These are phyloP conservation scores for Leptoteleia sp. DNA, from an alignment of 1,140 invertebrate species.

Conservation along the genomic window DNA sequence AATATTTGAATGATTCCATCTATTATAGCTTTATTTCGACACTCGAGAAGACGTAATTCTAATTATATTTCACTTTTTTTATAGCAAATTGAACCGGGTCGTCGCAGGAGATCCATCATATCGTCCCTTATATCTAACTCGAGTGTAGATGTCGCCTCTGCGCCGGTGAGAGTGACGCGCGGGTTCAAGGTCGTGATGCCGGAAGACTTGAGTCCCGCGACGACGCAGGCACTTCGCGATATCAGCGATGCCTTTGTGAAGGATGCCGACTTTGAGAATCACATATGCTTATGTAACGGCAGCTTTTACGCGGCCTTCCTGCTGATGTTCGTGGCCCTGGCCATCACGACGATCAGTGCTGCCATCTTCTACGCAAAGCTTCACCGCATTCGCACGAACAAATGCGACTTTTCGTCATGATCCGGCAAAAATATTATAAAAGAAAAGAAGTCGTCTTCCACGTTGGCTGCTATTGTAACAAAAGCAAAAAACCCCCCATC, in stretches of 20 bases:
- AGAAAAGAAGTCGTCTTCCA: too few species aligned
- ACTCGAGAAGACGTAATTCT: too few species aligned
- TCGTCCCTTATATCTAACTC: constrained; percentile 71
- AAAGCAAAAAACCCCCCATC: too few species aligned
- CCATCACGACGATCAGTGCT: constrained; percentile 72
- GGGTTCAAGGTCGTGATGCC: constrained; percentile 85
- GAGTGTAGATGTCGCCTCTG: constrained; percentile 68
- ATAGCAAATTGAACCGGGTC: constrained; percentile 84
- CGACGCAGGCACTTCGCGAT: constrained; percentile 68
- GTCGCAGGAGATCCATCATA: constrained; percentile 81
- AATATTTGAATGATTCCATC: too few species aligned
- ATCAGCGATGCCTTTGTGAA: constrained; percentile 70
- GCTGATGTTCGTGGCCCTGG: constrained; percentile 71
- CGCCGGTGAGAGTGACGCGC: constrained; percentile 83
- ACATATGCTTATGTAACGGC: constrained; percentile 75
- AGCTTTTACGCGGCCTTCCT: constrained; percentile 76
- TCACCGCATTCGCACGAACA: constrained; percentile 71
- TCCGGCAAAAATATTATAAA: too few species aligned
- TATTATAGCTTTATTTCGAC: too few species aligned
- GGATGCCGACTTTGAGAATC: constrained; percentile 52
- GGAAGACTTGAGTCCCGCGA: constrained; percentile 82
- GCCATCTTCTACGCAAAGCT: constrained; percentile 75
- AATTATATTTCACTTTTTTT: constrained; percentile 35
- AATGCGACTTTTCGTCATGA: constrained; percentile 61
- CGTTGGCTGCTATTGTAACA: too few species aligned